Conservation (phyloP, 2,888 invertebrate species). For the Thumatha senex region DNA sequence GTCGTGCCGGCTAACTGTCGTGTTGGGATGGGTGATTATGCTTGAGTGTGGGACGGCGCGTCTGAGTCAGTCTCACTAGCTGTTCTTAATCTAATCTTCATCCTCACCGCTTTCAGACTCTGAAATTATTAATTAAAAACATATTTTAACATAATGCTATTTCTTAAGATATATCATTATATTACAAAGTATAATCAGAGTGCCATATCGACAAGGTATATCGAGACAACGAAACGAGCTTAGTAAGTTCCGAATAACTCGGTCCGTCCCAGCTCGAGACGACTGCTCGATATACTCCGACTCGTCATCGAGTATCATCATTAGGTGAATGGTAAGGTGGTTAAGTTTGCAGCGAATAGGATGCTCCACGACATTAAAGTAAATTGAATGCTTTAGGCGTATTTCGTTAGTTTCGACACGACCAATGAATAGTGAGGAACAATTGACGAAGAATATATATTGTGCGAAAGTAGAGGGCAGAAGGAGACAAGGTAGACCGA, state of each 20-base stretch:
- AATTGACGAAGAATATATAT: no score
- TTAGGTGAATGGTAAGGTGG: slow-evolving; percentile 26
- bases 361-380: no score
- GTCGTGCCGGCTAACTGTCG: slow-evolving; percentile 20
- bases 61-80: slow-evolving; percentile 74
- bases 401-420: no score
- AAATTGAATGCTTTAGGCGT: no score
- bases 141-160: not conserved
- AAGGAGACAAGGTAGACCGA: no score
- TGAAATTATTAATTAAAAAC: slow-evolving; percentile 40
- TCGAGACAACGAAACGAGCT: slow-evolving; percentile 32
- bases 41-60: slow-evolving; percentile 42
- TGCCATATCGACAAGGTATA: slow-evolving; percentile 70
- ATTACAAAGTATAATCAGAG: slow-evolving; percentile 49
- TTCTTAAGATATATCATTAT: not conserved
- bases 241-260: slow-evolving; percentile 62
- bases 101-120: slow-evolving; percentile 82
- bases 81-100: slow-evolving; percentile 80
- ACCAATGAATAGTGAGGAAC: no score
- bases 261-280: slow-evolving; percentile 37
- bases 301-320: slow-evolving; percentile 84
- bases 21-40: slow-evolving; percentile 27
- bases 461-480: no score
- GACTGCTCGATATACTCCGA: slow-evolving; percentile 55
- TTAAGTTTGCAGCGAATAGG: no score